phyloP scores from a whole-genome alignment of 1,140 invertebrate genomes.

The Drosophila erecta region DNA sequence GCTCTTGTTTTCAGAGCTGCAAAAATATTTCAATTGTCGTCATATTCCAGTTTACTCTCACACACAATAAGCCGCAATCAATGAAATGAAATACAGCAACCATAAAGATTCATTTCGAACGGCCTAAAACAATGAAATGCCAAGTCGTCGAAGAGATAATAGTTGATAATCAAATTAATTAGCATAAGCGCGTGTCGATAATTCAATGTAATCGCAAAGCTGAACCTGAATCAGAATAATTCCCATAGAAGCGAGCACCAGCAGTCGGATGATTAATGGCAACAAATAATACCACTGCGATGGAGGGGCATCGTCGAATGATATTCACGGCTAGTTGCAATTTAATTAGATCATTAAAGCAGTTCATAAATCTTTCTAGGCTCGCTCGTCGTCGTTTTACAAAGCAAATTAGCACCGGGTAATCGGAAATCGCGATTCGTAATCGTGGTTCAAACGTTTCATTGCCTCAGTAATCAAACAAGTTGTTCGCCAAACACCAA shows the following conservation, averaged over 20 bases:
- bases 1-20: neutral
- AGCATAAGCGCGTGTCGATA: slow-evolving; percentile 61
- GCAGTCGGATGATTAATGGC: slow-evolving; percentile 34
- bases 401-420: slow-evolving; percentile 65
- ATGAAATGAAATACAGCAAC: slow-evolving; percentile 1
- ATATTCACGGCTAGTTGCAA: slow-evolving; percentile 76
- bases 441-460: slow-evolving; percentile 50
- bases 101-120: slow-evolving; percentile 5
- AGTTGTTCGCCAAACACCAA: slow-evolving; percentile 66
- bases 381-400: slow-evolving; percentile 54
- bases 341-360: slow-evolving; percentile 79
- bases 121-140: slow-evolving; percentile 35
- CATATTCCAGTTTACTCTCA: slow-evolving; percentile 4
- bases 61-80: slow-evolving; percentile 10
- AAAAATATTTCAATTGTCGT: slow-evolving; percentile 1
- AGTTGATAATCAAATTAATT: slow-evolving; percentile 53
- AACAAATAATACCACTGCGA: slow-evolving; percentile 17
- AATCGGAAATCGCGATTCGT: slow-evolving; percentile 30
- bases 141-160: slow-evolving; percentile 23
- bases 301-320: slow-evolving; percentile 43
- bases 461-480: slow-evolving; percentile 73
- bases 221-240: slow-evolving; percentile 23
- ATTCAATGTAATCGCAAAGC: slow-evolving; percentile 41
- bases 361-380: slow-evolving; percentile 68
- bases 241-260: slow-evolving; percentile 22